These are phyloP conservation scores for Salvelinus namaycush DNA, from an alignment of 2,113 vertebrate species.

Conservation along the genomic window DNA sequence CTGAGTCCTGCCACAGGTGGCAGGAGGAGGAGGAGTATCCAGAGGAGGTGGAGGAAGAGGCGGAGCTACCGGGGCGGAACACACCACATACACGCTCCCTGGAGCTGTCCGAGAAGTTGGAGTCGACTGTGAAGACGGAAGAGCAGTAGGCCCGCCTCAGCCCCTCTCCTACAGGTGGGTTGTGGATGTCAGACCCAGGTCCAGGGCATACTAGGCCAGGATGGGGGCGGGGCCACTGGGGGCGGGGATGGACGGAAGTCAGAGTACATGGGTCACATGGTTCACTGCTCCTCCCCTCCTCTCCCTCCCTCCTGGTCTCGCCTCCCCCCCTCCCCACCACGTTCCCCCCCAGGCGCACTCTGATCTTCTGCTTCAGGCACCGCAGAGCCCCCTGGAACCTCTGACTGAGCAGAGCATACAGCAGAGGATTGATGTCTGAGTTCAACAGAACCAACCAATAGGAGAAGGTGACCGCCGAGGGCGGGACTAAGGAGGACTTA, in stretches of 20 bases:
- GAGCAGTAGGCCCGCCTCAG: slow-evolving; percentile 38
- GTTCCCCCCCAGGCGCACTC: slow-evolving; percentile 48
- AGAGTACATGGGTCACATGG: slow-evolving; percentile 31
- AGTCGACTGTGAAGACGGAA: slow-evolving; percentile 63
- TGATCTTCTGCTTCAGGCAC: slow-evolving; percentile 65
- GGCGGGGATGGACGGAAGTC: slow-evolving; percentile 20
- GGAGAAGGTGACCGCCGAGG: slow-evolving; percentile 70
- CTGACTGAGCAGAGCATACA: slow-evolving; percentile 80
- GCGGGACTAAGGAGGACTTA: slow-evolving; percentile 62
- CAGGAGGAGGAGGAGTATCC: slow-evolving; percentile 6
- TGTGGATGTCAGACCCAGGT: neutral
- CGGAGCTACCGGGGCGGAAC: slow-evolving; percentile 35
- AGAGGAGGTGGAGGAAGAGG: slow-evolving; percentile 26
- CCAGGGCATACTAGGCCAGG: neutral
- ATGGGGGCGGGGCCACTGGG: neutral
- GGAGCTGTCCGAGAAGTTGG: slow-evolving; percentile 38
- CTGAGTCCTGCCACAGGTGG: slow-evolving; percentile 42
- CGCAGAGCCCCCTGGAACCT: slow-evolving; percentile 75
- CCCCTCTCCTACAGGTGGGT: slow-evolving; percentile 24
- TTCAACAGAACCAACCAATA: slow-evolving; percentile 80
- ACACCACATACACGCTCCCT: slow-evolving; percentile 32
- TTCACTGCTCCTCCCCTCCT: slow-evolving; percentile 35
- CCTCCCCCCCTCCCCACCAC: slow-evolving; percentile 27
- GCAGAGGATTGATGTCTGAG: slow-evolving; percentile 80
- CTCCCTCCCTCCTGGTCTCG: slow-evolving; percentile 29